A percentile compares a stretch with the other conserved stretches of the same genome.
Conservation (phyloP, 2,113 vertebrate species). For the Chlorodrepanis virens region DNA sequence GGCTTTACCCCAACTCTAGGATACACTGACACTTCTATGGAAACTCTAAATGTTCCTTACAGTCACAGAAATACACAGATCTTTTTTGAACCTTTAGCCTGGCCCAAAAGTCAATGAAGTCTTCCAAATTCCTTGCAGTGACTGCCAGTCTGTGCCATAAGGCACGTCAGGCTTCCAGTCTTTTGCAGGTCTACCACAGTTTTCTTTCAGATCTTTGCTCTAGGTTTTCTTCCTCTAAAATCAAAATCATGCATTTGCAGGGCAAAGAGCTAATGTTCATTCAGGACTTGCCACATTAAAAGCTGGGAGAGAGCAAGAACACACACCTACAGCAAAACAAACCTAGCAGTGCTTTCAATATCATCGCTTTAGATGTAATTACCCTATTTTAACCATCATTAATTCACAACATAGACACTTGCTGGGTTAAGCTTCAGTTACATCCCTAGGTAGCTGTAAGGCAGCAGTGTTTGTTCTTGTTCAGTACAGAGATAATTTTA, state of each 20-base stretch:
- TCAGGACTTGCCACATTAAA: background rate
- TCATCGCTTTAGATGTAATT: background rate
- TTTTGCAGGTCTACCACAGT: background rate
- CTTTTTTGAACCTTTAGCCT: background rate
- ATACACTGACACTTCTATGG: background rate
- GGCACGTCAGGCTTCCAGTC: background rate
- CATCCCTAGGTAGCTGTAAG: background rate
- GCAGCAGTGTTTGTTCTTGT: background rate
- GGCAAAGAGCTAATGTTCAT: background rate
- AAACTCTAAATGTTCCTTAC: background rate
- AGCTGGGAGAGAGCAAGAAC: background rate
- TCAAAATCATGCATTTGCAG: rapidly evolving
- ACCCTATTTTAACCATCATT: background rate
- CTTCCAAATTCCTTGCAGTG: background rate
- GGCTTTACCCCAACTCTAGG: background rate
- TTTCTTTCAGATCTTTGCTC: background rate
- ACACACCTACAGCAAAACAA: background rate
- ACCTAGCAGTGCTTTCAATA: background rate
- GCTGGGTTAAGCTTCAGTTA: background rate
- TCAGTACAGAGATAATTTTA: background rate
- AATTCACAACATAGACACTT: background rate
- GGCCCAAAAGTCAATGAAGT: background rate
- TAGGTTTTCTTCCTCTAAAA: background rate
- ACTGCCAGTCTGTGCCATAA: background rate
- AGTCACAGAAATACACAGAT: background rate